A percentile compares a stretch with the other conserved stretches of the same genome.
These are phyloP conservation scores for Coleophora deauratella DNA, from an alignment of 2,888 invertebrate genomes.

Conservation along the genomic window DNA sequence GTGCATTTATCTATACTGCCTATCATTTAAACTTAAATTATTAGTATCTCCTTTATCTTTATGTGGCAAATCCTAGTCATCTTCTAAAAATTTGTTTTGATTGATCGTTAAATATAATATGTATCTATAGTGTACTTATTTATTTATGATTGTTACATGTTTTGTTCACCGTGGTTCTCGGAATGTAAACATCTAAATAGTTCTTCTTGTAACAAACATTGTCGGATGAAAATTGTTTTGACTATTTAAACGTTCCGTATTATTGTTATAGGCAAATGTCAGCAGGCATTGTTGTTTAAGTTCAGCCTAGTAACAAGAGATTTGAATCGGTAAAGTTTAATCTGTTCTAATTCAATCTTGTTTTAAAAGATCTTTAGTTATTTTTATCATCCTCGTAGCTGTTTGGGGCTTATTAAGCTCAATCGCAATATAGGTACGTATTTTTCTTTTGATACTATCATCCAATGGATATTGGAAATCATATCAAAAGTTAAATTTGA, in stretches of 20 bases:
- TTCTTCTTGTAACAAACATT: slow-evolving; percentile 39
- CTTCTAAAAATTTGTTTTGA: slow-evolving; percentile 27
- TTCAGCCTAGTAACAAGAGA: slow-evolving; percentile 5
- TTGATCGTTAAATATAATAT: no score
- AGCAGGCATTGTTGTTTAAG: slow-evolving; percentile 21
- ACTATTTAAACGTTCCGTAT: slow-evolving; percentile 28
- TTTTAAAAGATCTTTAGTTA: no score
- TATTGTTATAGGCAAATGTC: slow-evolving; percentile 26
- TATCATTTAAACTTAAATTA: slow-evolving; percentile 36
- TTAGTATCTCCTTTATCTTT: slow-evolving; percentile 44
- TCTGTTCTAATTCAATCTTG: slow-evolving; percentile 3
- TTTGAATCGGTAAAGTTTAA: slow-evolving; percentile 24
- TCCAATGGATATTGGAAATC: no score
- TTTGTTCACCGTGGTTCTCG: slow-evolving; percentile 27
- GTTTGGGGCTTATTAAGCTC: no score
- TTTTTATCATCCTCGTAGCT: no score
- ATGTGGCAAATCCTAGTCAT: slow-evolving; percentile 32
- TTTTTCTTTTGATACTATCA: no score
- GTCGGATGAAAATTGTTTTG: slow-evolving; percentile 31
- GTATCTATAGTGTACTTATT: slow-evolving; percentile 8
- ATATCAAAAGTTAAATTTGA: no score
- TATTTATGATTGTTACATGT: no score
- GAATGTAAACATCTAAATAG: slow-evolving; percentile 49
- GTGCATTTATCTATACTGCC: slow-evolving; percentile 24
- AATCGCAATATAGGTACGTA: no score